Evolutionary conservation across 2,888 invertebrate genomes (phyloP), one percentile per base, ranked within the genome.

Genomic region (Lasioglossum zephyrum): DNA sequence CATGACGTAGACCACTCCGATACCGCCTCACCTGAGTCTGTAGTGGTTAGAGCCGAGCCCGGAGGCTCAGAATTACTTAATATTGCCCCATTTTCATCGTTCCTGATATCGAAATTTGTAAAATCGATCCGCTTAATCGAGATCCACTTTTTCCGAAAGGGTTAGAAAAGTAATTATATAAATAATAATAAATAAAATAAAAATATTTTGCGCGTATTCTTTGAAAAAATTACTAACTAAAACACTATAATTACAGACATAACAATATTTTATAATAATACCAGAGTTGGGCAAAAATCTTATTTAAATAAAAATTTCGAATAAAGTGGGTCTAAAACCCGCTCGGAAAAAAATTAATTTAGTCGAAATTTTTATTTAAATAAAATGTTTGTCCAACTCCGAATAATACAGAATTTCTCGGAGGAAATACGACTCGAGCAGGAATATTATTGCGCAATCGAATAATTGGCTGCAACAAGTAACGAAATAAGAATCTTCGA

Each of bases 11-110:
- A 26, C 9, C 70, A 49, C 57, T n/a, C 44, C 41, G 44, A 72
- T 72, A 57, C n/a, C 53, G 57, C 16, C 31, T 41, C 22, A 22
- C 41, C 22, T 31, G 41, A 72, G 70, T 26, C 57, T 41, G 31
- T 22, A 70, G n/a, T 70, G 70, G n/a, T 41, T 41, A 13, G 39
- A n/a, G n/a, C 4, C 0, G 4, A 13, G 70, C 70, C n/a, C 5
- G 41, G n/a, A 70, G 41, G 41, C 39, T n/a, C 41, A n/a, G 11
- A 6, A 70, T 70, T 41, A 70, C n/a, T 70, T 70, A 70, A 70
- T 70, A 41, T 41, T 41, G 41, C 3, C n/a, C 39, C 22, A n/a
- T 70, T 31, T 31, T 8, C 8, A 9, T 22, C 22, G 18, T 22
- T 36, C 22, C 36, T 18, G 66, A 36, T 36, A 36, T 9, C 16